phyloP scores from a whole-genome alignment of 2,888 invertebrate species.

The Agrochola lota region DNA sequence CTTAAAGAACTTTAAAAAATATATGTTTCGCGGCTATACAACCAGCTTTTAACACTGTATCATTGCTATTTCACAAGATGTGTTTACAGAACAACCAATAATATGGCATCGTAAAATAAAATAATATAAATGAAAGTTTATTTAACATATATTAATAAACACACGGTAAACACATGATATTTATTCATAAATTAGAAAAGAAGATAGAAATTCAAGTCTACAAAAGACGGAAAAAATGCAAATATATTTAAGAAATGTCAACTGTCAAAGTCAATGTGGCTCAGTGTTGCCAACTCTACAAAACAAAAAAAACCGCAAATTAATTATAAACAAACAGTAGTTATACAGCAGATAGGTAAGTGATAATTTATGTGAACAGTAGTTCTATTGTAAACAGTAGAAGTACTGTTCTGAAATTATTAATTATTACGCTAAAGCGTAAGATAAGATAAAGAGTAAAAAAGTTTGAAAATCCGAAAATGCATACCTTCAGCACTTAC shows the following conservation, averaged over 20 bases:
- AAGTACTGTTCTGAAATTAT: too few relatives aligned
- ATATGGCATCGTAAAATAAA: background rate
- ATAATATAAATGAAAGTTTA: background rate
- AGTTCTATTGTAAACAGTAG: too few relatives aligned
- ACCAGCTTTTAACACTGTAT: background rate
- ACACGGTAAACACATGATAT: constrained; percentile 18
- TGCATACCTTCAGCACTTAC: too few relatives aligned
- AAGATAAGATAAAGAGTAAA: too few relatives aligned
- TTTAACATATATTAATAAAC: background rate
- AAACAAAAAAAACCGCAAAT: background rate
- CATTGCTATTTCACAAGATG: background rate
- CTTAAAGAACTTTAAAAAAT: constrained; percentile 43
- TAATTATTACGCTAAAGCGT: too few relatives aligned
- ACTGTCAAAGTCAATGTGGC: background rate
- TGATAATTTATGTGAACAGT: too few relatives aligned
- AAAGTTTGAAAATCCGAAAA: too few relatives aligned
- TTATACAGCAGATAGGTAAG: too few relatives aligned
- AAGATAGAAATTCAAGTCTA: background rate
- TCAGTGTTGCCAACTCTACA: too few relatives aligned
- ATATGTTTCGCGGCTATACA: constrained; percentile 75
- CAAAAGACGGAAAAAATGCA: background rate
- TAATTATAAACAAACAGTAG: too few relatives aligned
- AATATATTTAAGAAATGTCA: constrained; percentile 29
- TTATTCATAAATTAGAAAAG: constrained; percentile 29
- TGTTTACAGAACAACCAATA: background rate